Evolutionary conservation across 2,888 invertebrate species (phyloP).

Genomic region (Odontothrips loti): DNA sequence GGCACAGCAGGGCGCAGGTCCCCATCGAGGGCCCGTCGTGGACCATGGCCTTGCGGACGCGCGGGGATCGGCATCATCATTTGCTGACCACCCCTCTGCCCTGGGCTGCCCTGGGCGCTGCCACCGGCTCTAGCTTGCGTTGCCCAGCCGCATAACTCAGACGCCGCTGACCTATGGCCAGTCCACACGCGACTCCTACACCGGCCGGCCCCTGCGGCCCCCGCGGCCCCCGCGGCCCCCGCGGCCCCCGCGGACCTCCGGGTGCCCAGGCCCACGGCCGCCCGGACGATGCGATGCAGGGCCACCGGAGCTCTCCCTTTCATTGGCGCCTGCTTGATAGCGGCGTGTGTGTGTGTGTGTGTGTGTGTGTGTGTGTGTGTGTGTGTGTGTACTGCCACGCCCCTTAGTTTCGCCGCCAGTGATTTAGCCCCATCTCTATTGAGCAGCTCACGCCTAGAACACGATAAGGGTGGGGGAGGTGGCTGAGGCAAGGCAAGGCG

Average conservation of each 20-base stretch:
- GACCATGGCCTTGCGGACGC: too few species aligned
- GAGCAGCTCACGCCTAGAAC: neutral
- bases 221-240: neutral
- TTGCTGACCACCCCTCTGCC: neutral
- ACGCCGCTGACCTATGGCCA: constrained; percentile 8
- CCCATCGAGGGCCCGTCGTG: too few species aligned
- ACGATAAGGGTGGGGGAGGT: neutral
- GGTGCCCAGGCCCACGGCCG: neutral
- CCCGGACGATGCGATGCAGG: neutral
- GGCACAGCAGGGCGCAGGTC: too few species aligned
- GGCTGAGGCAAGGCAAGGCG: too few species aligned
- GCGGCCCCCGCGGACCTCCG: neutral
- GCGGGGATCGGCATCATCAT: too few species aligned
- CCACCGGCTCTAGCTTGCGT: neutral
- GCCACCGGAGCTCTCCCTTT: neutral
- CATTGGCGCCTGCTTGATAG: neutral
- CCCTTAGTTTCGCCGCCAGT: constrained; percentile 21
- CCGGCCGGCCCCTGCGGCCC: neutral
- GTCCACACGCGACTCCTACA: neutral
- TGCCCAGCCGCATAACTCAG: constrained; percentile 17
- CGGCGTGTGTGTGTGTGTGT: neutral
- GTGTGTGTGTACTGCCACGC: constrained; percentile 4
- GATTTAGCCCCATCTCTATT: constrained; percentile 23
- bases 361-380: too few species aligned
- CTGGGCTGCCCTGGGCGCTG: neutral